Evolutionary conservation across 2,888 invertebrate species (phyloP), one percentile per base, ranked within the genome.

Genomic region (Sinhomidia bicolor): DNA sequence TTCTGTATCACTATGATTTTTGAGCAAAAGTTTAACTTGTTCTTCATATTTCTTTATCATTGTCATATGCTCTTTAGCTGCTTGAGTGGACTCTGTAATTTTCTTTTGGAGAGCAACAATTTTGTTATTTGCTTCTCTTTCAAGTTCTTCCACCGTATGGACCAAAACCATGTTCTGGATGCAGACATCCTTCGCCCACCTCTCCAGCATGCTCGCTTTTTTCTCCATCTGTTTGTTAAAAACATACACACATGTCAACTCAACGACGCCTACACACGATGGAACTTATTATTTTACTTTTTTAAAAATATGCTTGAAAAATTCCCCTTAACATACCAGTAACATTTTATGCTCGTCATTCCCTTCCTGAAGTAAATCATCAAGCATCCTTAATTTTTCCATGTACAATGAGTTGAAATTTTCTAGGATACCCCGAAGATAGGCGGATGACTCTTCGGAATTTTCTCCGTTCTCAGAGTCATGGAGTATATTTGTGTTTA

Each of bases 161-260:
- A 95, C 95, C 92, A 96, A 94, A 94, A 96, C 94, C 65, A 95
- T 94, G 93, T 96, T 96, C 94, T 96, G 96, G 41, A 89, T 78
- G 47, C 90, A 90, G 1, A 91, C 91, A 80, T 92, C 92, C 60
- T 92, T 92, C 4, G 91, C 91, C 92, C 92, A 92, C 26, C 89
- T 89, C 80, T 91, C 92, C 60, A 91, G 47, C 14, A 92, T 89
- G 32, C 86, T 87, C 7, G 90, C 88, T 68, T 91, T 91, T n/a
- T 90, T 90, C 57, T 92, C 88, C 79, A 90, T 85, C 88, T 90
- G 20, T 10, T n/a, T n/a, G n/a, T n/a, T n/a, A n/a, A n/a, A n/a
- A n/a, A n/a, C n/a, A n/a, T n/a, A n/a, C n/a, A n/a, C n/a, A n/a
- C n/a, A n/a, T n/a, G n/a, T n/a, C n/a, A n/a, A n/a, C n/a, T n/a